A percentile compares a stretch with the other conserved stretches of the same genome.
phyloP scores from a whole-genome alignment of 1,140 invertebrate species.

The Drosophila nasuta region DNA sequence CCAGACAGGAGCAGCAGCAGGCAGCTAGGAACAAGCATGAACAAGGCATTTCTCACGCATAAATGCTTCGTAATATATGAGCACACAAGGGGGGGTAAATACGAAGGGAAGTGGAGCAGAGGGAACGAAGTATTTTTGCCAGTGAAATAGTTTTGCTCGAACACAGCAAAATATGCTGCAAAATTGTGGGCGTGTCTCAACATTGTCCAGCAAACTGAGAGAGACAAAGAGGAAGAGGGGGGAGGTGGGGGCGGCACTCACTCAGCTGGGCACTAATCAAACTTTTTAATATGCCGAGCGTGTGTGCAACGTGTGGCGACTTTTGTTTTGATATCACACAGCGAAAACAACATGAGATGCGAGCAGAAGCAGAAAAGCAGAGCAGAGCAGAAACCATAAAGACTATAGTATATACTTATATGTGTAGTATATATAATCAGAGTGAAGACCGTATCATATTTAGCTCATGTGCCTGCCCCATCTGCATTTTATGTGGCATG shows the following conservation, averaged over 20 bases:
- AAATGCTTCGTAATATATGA: conserved; percentile 67
- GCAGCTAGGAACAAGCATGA: conserved; percentile 50
- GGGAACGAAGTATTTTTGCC: conserved; percentile 52
- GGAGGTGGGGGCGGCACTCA: conserved; percentile 1
- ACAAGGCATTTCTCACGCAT: conserved; percentile 81
- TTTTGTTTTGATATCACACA: conserved; percentile 65
- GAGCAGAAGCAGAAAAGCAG: too few relatives aligned
- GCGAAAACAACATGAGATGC: conserved; percentile 12
- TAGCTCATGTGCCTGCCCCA: conserved; percentile 63
- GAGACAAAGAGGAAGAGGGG: too few relatives aligned
- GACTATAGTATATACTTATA: not conserved
- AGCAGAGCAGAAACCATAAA: conserved; percentile 1
- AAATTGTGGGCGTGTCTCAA: conserved; percentile 26
- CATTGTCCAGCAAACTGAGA: conserved; percentile 23
- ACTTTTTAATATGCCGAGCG: conserved; percentile 78
- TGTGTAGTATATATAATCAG: conserved; percentile 28
- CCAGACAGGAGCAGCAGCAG: conserved; percentile 19
- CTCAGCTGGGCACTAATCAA: conserved; percentile 76
- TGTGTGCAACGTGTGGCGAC: conserved; percentile 70
- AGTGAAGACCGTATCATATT: conserved; percentile 44
- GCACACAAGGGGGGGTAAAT: not conserved
- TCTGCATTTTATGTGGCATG: conserved; percentile 63
- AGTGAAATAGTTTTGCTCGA: conserved; percentile 64
- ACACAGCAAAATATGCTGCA: conserved; percentile 39
- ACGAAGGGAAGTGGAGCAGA: not conserved